Conservation (phyloP, 2,888 invertebrate species). For the Synergus gifuensis region DNA sequence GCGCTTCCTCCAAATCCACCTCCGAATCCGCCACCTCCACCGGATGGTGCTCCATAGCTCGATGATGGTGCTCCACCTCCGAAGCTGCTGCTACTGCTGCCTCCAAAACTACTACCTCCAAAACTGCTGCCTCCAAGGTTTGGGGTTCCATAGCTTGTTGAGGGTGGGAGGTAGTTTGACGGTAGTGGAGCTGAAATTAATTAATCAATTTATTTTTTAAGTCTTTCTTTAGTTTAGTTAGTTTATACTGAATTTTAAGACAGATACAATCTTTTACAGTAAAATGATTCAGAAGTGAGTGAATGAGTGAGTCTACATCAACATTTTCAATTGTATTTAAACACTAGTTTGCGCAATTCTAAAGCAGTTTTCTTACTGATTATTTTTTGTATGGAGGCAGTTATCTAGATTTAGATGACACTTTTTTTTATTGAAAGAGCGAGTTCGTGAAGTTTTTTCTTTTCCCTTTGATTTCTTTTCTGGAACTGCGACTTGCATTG, state of each 20-base stretch:
- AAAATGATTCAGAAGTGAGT: not conserved
- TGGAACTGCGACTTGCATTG: not conserved
- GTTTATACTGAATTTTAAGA: not conserved
- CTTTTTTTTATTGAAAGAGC: not conserved
- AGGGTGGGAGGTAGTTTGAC: slow-evolving; percentile 82
- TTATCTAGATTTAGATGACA: not conserved
- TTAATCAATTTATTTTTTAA: slow-evolving; percentile 22
- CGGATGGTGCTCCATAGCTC: slow-evolving; percentile 68
- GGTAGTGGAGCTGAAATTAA: slow-evolving; percentile 79
- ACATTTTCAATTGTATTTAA: not conserved
- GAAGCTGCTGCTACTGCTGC: slow-evolving; percentile 71
- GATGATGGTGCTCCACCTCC: slow-evolving; percentile 75
- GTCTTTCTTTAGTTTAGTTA: no score
- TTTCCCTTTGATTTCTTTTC: not conserved
- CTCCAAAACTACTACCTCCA: slow-evolving; percentile 60
- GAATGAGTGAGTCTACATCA: not conserved
- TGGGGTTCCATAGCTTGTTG: slow-evolving; percentile 73
- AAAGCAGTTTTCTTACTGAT: not conserved
- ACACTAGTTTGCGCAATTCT: not conserved
- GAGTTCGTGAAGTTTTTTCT: not conserved
- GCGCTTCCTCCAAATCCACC: slow-evolving; percentile 55
- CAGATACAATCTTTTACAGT: not conserved
- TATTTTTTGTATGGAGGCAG: not conserved
- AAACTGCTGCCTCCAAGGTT: slow-evolving; percentile 53
- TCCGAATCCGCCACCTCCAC: slow-evolving; percentile 67